Base-by-base conservation (phyloP, 2,113 vertebrate species). In the Martes martes region DNA sequence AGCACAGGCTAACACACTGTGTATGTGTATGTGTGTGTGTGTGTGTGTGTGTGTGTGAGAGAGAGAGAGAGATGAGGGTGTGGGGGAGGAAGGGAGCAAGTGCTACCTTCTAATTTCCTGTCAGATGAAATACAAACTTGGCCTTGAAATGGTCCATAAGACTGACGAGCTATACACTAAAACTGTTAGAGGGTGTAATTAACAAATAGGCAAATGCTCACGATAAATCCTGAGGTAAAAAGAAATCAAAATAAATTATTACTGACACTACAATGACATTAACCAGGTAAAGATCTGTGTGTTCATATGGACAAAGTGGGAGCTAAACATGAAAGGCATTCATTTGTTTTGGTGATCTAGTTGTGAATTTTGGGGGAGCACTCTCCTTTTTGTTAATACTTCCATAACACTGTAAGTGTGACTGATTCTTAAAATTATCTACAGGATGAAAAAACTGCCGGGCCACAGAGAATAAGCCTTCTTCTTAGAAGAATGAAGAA, bases 1-100 rank as follows among this genome's bases (percentile, higher is more conserved):
- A 4, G 50, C 7, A 33, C 1, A 83, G 52, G 23, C 2, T 11
- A 36, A 61, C n/a, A 31, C 0, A 26, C 7, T 47, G 18, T 18
- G 3, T 4, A 1, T 39, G 50, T 26, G 24, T 61, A 23, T 59
- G 57, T 59, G 36, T 36, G 36, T 36, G 57, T 26, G 24, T 61
- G 59, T 59, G 57, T 59, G 57, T 59, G 57, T 59, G 57, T 59
- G 39, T 39, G 39, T 39, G 39, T 39, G 39, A 3, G 19, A 21
- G 55, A 21, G 55, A 57, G 55, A 21, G 19, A 2, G 7, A 7
- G 55, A 61, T 23, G 23, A 23, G 23, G 36, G 33, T 7, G 23
- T 0, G n/a, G 14, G 74, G 14, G 10, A 33, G 24, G 23, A 65
- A 65, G 28, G 36, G 9, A 59, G 26, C 33, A 13, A 39, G 0